Evolutionary conservation across 2,888 invertebrate species (phyloP).

Genomic region (Glyphotaelius pellucidus): DNA sequence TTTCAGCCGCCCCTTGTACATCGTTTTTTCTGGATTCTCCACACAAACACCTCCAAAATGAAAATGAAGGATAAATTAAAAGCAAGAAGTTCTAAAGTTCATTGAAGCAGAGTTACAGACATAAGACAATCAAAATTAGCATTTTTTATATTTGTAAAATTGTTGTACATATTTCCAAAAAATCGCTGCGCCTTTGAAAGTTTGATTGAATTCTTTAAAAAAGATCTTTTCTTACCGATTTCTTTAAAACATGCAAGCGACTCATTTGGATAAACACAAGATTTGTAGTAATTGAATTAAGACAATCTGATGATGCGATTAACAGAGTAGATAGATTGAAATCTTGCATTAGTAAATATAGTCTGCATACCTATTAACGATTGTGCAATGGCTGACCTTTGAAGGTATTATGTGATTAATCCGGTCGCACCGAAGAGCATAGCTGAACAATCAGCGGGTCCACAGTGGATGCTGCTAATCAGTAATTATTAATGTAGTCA

Average conservation of each 20-base stretch:
- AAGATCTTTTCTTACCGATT: neutral
- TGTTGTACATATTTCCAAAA: too few species aligned
- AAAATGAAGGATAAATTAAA: too few species aligned
- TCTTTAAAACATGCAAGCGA: neutral
- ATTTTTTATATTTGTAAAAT: too few species aligned
- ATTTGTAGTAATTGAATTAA: neutral
- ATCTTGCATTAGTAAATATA: neutral
- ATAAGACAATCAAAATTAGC: too few species aligned
- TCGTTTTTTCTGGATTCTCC: too few species aligned
- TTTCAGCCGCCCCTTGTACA: too few species aligned
- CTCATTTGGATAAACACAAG: neutral
- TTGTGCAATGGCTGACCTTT: neutral
- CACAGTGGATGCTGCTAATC: slow-evolving; percentile 10
- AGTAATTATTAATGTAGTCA: slow-evolving; percentile 23
- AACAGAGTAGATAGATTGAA: neutral
- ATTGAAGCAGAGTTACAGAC: too few species aligned
- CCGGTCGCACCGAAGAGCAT: neutral
- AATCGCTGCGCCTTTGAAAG: too few species aligned
- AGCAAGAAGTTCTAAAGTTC: too few species aligned
- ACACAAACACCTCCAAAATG: too few species aligned
- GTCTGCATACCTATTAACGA: neutral
- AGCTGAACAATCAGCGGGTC: neutral
- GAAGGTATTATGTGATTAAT: neutral
- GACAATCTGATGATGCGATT: neutral
- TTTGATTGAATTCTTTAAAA: neutral